Base-by-base conservation (phyloP, 2,113 vertebrate species). In the Myiagra hebetior region DNA sequence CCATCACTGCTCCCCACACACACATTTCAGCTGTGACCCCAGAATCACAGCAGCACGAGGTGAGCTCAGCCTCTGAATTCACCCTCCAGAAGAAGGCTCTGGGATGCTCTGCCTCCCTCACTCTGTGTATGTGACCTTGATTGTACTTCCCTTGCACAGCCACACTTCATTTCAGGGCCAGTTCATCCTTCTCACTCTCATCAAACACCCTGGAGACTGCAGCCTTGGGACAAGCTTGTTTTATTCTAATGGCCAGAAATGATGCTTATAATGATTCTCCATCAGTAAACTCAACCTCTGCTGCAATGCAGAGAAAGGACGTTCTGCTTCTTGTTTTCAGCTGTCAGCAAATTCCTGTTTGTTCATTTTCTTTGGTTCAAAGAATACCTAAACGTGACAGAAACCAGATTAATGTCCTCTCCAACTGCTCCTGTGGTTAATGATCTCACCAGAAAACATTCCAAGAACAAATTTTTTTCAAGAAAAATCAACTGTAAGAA, bases 301-400 rank as follows among this genome's bases (percentile, higher is more conserved):
- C 95, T 87, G 92, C 95, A 90, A 91, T 78, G 75, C 95, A 97
- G 85, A 44, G 82, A 81, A 68, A 0, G 2, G 44, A 91, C 3
- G 0, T 33, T 74, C 24, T 50, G 78, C 11, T 49, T 57, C 88
- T 84, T 56, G 59, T 11, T 59, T 73, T 67, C 63, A 92, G 30
- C 73, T 75, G 68, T 91, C 95, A 96, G 92, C 95, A 94, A 91
- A 96, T 93, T 73, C 89, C 94, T 69, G n/a, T 75, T 96, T 53
- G 85, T 39, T 91, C 64, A 19, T 93, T 88, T 81, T 41, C 60
- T 74, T 95, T 94, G 56, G 26, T 89, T 92, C 64, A 82, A 33
- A 86, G 56, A 74, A 94, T 11, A 89, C 13, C 50, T 23, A 63
- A 76, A 70, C 0, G 7, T 76, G 79, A 70, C 22, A 70, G 63